Percentiles rank a stretch among this genome's conserved stretches.
Conservation (phyloP, 1,140 invertebrate genomes). For the Condylostylus longicornis region DNA sequence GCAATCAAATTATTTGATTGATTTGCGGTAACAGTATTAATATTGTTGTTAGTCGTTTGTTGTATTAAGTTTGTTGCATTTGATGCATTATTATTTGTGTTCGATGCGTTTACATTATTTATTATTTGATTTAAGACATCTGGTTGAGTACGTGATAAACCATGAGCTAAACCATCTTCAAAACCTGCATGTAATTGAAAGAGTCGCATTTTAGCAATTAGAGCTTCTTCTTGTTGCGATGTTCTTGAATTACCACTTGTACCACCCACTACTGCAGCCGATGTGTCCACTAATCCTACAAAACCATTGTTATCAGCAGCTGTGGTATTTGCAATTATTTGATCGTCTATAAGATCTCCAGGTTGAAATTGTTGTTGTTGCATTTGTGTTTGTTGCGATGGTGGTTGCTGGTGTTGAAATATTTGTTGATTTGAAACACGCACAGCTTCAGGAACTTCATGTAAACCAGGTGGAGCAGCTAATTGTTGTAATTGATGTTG, state of each 20-base stretch:
- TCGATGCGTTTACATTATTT: neutral
- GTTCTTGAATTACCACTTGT: constrained; percentile 27
- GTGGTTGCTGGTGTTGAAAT: constrained; percentile 25
- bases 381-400: constrained; percentile 9
- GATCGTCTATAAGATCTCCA: constrained; percentile 19
- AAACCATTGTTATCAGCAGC: constrained; percentile 14
- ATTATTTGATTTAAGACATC: constrained; percentile 3
- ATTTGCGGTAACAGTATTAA: constrained; percentile 17
- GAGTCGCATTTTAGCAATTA: constrained; percentile 27
- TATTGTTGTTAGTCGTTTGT: constrained; percentile 9
- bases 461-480: constrained; percentile 33
- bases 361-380: constrained; percentile 1
- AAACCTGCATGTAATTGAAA: constrained; percentile 30
- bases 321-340: constrained; percentile 9
- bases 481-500: constrained; percentile 32
- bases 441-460: constrained; percentile 40
- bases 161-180: constrained; percentile 18
- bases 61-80: constrained; percentile 6
- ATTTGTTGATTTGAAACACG: constrained; percentile 32
- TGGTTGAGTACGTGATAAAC: constrained; percentile 3
- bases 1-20: constrained; percentile 18
- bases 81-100: constrained; percentile 1
- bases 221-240: constrained; percentile 27
- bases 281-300: constrained; percentile 8
- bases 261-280: constrained; percentile 22